Evolutionary conservation across 2,113 vertebrate species (phyloP).

Genomic region (Gavia stellata): DNA sequence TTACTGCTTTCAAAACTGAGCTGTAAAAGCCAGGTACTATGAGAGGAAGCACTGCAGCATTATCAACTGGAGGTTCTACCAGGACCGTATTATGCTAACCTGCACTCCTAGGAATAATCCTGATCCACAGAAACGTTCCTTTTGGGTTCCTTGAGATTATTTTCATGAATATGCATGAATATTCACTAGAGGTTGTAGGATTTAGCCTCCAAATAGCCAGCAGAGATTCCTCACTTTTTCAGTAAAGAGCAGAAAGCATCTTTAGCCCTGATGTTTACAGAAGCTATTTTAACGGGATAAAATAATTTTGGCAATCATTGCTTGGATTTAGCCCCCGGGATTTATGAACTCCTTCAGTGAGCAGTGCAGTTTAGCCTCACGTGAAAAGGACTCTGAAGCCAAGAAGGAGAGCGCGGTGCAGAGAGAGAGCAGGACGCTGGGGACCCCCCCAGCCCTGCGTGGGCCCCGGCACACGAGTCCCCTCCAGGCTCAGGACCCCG

Average conservation of each 20-base stretch:
- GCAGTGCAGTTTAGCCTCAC: neutral
- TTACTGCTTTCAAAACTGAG: slow-evolving; percentile 13
- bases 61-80: neutral
- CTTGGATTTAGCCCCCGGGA: neutral
- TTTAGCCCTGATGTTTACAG: neutral
- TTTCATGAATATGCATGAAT: neutral
- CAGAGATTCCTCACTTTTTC: neutral
- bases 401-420: neutral
- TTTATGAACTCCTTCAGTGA: neutral
- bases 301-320: neutral
- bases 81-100: neutral
- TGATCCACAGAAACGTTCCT: neutral
- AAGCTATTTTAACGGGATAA: neutral
- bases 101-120: neutral
- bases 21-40: neutral
- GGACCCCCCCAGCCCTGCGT: fast-evolving
- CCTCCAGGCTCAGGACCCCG: neutral
- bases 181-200: neutral
- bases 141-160: neutral
- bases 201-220: neutral
- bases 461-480: neutral
- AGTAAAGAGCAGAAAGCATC: neutral
- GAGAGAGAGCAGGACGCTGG: neutral
- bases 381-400: neutral
- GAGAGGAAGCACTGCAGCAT: neutral